Base-by-base conservation (phyloP, 2,888 invertebrate species). In the Eudasyphora cyanicolor region DNA sequence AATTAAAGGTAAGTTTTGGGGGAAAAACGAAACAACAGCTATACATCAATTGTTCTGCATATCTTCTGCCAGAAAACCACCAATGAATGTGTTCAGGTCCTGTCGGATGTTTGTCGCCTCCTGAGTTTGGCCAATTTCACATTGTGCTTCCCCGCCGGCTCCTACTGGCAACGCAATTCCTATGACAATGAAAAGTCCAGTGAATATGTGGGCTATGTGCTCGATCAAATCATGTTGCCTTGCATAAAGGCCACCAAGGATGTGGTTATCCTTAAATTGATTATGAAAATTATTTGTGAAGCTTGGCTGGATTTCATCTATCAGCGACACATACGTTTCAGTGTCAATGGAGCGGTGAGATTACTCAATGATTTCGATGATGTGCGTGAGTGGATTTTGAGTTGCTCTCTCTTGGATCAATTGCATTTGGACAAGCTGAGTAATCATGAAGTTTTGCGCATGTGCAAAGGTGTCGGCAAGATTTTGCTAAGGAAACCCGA, bases 221-320 rank as follows among this genome's bases (percentile, higher is more conserved):
- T 92, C 95, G 96, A 95, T 89, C 94, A 95, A 92, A 95, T 97
- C 88, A 91, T 96, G 85, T 92, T 95, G 79, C 97, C 97, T 0
- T 95, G 96, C n/a, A 93, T 97, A 87, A 93, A 94, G 86, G 96
- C 97, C 60, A 95, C 96, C 3, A 94, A 94, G 75, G 95, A 97
- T 88, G 94, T 95, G 70, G 93, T 94, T 6, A 95, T 96, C 54
- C 93, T 95, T 29, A 96, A 96, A 88, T 95, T 96, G 93, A 94
- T 96, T 73, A 92, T 97, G 38, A 95, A 95, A 89, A 95, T 97
- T 35, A 95, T 97, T 93, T 96, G 97, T 89, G 97, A 97, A 90
- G 95, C 97, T 0, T 97, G 97, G 97, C 92, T 97, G 73, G 96
- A 97, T 90, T 96, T 96, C 87, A 97, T 97, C 86, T 97, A 96